phyloP scores from a whole-genome alignment of 2,797 vertebrate genomes.

The Meriones psammophilus region DNA sequence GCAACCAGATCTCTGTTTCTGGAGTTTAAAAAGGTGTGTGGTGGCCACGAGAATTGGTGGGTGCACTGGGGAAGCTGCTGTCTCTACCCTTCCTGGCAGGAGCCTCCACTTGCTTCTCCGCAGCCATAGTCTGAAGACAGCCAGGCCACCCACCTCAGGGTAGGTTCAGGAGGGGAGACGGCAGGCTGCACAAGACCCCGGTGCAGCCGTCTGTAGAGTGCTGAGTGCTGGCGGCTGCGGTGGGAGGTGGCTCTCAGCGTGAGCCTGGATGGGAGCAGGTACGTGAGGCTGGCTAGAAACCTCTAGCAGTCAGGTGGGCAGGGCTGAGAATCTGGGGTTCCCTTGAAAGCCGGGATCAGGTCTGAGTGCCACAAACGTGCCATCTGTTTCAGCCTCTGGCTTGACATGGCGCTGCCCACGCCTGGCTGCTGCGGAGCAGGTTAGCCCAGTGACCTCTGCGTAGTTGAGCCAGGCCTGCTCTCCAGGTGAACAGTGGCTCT shows the following conservation, averaged over 20 bases:
- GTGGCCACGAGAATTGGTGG: conserved; percentile 87
- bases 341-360: conserved; percentile 67
- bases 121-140: conserved; percentile 78
- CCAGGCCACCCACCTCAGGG: conserved; percentile 70
- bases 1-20: conserved; percentile 87
- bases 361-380: neutral
- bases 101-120: conserved; percentile 84
- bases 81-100: neutral
- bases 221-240: neutral
- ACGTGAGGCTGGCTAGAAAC: conserved; percentile 54
- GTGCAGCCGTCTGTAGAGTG: conserved; percentile 64
- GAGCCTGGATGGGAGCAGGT: neutral
- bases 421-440: conserved; percentile 77
- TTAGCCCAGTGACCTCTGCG: conserved; percentile 78
- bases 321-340: conserved; percentile 50
- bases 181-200: conserved; percentile 64
- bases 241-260: neutral
- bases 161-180: conserved; percentile 75
- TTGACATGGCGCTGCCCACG: conserved; percentile 27
- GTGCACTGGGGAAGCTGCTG: conserved; percentile 81
- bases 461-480: conserved; percentile 75
- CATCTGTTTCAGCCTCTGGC: conserved; percentile 57
- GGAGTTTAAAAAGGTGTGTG: conserved; percentile 83
- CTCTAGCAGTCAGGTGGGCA: conserved; percentile 40
- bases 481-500: conserved; percentile 81